Evolutionary conservation across 2,797 vertebrate genomes (phyloP).

Genomic region (Rhinoraja longicauda): DNA sequence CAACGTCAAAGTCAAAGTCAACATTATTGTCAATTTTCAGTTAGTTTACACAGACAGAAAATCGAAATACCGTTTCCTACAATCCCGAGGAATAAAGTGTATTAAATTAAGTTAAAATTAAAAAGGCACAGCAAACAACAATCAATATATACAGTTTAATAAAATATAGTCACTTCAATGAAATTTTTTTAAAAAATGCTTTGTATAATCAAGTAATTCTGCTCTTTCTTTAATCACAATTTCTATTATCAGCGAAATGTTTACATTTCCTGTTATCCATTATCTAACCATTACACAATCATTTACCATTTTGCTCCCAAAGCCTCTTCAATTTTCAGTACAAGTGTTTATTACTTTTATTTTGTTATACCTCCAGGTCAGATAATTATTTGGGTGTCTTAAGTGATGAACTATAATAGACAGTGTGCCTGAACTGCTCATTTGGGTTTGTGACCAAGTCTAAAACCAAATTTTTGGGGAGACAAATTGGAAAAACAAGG

Average conservation of each 20-base stretch:
- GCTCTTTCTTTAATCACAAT: neutral
- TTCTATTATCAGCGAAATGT: neutral
- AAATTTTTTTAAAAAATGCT: too few relatives aligned
- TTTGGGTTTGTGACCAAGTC: neutral
- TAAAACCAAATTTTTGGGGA: neutral
- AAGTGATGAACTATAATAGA: neutral
- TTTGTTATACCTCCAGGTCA: neutral
- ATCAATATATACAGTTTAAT: too few relatives aligned
- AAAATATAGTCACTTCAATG: too few relatives aligned
- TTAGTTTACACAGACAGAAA: too few relatives aligned
- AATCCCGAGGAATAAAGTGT: too few relatives aligned
- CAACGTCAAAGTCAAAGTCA: too few relatives aligned
- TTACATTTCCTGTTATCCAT: neutral
- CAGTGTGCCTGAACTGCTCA: neutral
- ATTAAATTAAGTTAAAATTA: too few relatives aligned
- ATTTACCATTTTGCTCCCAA: neutral
- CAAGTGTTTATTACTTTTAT: neutral
- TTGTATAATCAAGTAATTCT: neutral
- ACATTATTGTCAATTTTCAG: too few relatives aligned
- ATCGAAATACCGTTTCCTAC: too few relatives aligned
- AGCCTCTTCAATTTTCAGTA: neutral
- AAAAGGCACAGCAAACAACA: too few relatives aligned
- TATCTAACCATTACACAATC: neutral
- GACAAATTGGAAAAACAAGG: too few relatives aligned
- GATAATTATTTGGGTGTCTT: neutral